Percentiles rank a stretch among this genome's conserved stretches.
These are phyloP conservation scores for Capreolus pygargus DNA, from an alignment of 2,113 vertebrate genomes.

Conservation along the genomic window DNA sequence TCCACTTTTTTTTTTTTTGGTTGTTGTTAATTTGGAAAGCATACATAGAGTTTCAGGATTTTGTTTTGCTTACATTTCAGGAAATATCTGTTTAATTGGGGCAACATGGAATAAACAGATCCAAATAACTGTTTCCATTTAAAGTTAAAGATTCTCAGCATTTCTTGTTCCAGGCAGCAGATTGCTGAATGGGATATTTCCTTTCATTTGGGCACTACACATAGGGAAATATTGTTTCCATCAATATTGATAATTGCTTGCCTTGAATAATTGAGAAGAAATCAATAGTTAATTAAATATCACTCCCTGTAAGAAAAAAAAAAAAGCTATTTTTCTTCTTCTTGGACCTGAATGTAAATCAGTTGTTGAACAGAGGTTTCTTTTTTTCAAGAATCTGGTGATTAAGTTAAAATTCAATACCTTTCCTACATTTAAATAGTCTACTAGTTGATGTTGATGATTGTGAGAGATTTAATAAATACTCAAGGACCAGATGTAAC, in stretches of 20 bases:
- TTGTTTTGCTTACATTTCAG: conserved; percentile 56
- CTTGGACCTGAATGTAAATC: conserved; percentile 66
- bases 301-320: conserved; percentile 24
- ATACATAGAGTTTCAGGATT: neutral
- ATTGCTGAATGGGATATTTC: conserved; percentile 56
- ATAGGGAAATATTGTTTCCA: conserved; percentile 53
- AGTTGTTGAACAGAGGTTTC: conserved; percentile 44
- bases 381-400: conserved; percentile 26
- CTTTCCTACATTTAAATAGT: conserved; percentile 49
- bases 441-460: conserved; percentile 25
- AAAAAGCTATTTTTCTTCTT: conserved; percentile 49
- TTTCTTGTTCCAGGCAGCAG: conserved; percentile 38
- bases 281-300: conserved; percentile 77
- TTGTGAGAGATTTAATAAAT: conserved; percentile 41
- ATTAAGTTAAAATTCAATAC: conserved; percentile 52
- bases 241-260: conserved; percentile 65
- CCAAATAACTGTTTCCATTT: conserved; percentile 44
- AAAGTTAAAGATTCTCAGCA: conserved; percentile 39
- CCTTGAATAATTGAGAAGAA: conserved; percentile 74
- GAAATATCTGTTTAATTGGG: conserved; percentile 48
- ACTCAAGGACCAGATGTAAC: conserved; percentile 6
- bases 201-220: conserved; percentile 37
- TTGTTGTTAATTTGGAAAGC: conserved; percentile 21
- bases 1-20: neutral
- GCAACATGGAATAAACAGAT: conserved; percentile 51